Base-by-base conservation (phyloP, 2,888 invertebrate species). In the Argyresthia goedartella region DNA sequence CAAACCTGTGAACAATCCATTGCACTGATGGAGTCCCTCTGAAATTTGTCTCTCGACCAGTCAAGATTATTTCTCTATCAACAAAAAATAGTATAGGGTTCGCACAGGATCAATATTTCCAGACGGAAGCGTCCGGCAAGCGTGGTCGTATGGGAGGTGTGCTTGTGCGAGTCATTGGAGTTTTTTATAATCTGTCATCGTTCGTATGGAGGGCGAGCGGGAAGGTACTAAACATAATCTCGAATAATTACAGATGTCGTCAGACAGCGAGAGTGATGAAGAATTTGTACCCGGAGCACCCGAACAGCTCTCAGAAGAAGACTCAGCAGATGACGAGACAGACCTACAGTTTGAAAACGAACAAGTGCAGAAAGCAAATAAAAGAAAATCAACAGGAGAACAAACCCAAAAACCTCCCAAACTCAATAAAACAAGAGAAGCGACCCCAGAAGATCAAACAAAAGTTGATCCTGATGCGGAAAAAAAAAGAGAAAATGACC, bases 251-350 rank as follows among this genome's bases (percentile, higher is more conserved):
- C 66, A 85, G 82, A 86, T 86, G 86, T 86, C 85, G 11, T 91
- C 91, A 11, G 92, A 90, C 52, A 92, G 92, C 59, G 94, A 94
- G 58, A 94, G 93, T 69, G 95, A 95, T 71, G 93, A 93, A 59
- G 94, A 95, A 67, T 95, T 92, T 68, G 87, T 91, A 55, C 93
- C 93, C 34, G 90, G 89, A 57, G 89, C 85, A 56, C 89, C 88
- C 50, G 91, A 91, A 65, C 79, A 88, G 56, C 78, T 90, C 8
- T 92, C 92, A 0, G 92, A 92, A 74, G 90, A 89, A 58, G 91
- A 91, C 52, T 91, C 91, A 0, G 91, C 89, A 1, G 89, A 91
- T 58, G 86, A 82, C 36, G 91, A 91, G 62, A 90, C 90, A 52
- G 88, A 88, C 15, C 62, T 81, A 55, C 87, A 88, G 49, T 90